These are phyloP conservation scores for Chelidonichthys spinosus DNA, from an alignment of 2,797 vertebrate genomes.

Conservation along the genomic window DNA sequence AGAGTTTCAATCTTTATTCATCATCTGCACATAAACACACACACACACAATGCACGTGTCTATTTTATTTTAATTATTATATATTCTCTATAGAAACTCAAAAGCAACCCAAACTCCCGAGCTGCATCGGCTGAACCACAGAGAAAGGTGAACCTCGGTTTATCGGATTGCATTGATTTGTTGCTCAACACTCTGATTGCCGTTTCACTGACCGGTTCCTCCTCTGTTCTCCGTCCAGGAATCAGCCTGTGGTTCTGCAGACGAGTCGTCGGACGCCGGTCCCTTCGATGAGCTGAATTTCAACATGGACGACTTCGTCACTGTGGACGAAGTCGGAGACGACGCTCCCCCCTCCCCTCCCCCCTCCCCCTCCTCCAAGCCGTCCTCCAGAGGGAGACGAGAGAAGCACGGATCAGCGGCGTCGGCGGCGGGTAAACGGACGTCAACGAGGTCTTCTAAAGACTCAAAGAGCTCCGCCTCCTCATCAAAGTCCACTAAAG, in stretches of 20 bases:
- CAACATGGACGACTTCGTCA: conserved; percentile 92
- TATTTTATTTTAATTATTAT: no score
- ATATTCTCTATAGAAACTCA: background rate
- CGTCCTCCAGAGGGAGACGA: conserved; percentile 9
- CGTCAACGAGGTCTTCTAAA: conserved; percentile 2
- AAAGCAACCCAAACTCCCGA: background rate
- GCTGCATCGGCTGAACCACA: background rate
- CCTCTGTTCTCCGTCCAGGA: conserved; percentile 5
- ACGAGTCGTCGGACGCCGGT: conserved; percentile 50
- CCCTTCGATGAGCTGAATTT: conserved; percentile 66
- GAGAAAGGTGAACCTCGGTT: background rate
- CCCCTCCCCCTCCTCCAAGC: background rate
- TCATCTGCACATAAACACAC: no score
- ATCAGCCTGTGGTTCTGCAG: conserved; percentile 54
- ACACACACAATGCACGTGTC: no score
- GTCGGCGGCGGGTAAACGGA: background rate
- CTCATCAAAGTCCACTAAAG: conserved; percentile 20
- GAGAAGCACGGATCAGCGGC: background rate
- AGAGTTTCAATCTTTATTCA: no score
- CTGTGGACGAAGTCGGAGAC: conserved; percentile 92
- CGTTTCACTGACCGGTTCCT: background rate
- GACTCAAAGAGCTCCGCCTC: conserved; percentile 12
- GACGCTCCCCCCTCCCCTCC: background rate
- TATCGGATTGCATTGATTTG: background rate
- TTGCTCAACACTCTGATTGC: background rate